A percentile compares a stretch with the other conserved stretches of the same genome.
These are phyloP conservation scores for Diadumene lineata DNA, from an alignment of 92 coral and sea anemone genomes.

Conservation along the genomic window DNA sequence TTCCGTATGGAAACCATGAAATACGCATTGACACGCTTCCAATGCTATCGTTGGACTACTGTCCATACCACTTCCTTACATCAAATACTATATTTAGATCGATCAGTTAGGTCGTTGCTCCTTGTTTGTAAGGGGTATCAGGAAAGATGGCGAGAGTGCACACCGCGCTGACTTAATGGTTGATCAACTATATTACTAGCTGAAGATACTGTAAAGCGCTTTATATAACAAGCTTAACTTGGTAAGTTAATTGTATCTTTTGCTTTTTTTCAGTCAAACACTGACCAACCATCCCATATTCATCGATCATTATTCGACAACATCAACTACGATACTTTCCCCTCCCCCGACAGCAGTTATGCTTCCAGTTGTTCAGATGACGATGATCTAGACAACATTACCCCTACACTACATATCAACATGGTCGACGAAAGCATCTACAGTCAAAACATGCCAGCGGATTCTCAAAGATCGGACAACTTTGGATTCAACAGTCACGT, in stretches of 20 bases:
- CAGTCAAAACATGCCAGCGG: neutral
- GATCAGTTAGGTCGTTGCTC: no score
- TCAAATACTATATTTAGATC: no score
- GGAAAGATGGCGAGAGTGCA: no score
- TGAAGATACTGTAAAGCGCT: no score
- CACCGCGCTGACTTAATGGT: no score
- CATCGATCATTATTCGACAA: neutral
- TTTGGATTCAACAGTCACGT: neutral
- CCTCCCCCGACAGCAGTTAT: slow-evolving; percentile 27
- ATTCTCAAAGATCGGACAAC: neutral
- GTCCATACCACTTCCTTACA: no score
- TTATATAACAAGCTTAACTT: neutral
- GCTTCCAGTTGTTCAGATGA: slow-evolving; percentile 25
- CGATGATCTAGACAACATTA: slow-evolving; percentile 23
- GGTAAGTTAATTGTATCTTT: neutral
- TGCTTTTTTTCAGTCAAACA: neutral
- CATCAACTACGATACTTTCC: neutral
- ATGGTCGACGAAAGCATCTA: neutral
- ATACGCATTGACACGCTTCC: no score
- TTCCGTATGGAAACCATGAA: no score
- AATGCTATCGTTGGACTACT: no score
- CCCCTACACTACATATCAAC: slow-evolving; percentile 30
- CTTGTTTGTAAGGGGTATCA: no score
- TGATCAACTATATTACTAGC: no score
- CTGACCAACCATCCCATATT: neutral